Evolutionary conservation across 2,113 vertebrate genomes (phyloP), one percentile per base, ranked within the genome.

Genomic region (Anarrhichthys ocellatus): DNA sequence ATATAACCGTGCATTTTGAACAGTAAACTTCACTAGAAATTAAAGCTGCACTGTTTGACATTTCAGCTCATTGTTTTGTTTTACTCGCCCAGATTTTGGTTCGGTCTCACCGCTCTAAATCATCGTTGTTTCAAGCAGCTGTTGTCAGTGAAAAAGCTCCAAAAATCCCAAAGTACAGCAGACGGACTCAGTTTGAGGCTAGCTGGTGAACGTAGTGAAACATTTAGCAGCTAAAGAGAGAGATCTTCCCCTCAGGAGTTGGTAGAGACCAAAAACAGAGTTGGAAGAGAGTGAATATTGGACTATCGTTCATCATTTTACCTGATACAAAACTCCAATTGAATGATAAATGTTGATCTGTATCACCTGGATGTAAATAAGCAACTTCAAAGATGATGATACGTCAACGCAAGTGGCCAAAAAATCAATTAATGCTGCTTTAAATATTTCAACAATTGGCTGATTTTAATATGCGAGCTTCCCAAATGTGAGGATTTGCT

Each of bases 51-150:
- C 4, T 44, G 17, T 13, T 4, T 1, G 1, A 40, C 11, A 34
- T 63, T 50, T 52, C 27, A 36, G 8, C 34, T 62, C n/a, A 42
- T 71, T 71, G 42, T 79, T 71, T 69, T 69, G 29, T 1, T 62
- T 70, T 78, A 48, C 13, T 46, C 17, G 3, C 18, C 27, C 7
- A 13, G 20, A 34, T 67, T 32, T 58, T n/a, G 36, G 5, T 36
- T 34, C 63, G 13, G 10, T 29, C 4, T 34, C 14, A 24, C 8
- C 0, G 4, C 6, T 61, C n/a, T 56, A 18, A 44, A 73, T 46
- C 18, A 44, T 0, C 17, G 7, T 58, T 6, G 24, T 44, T 42
- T 56, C 32, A 22, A 73, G 52, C 36, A 52, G 61, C 29, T 38
- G 34, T 54, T 56, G 24, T 42, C 34, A 50, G 14, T 44, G 15